phyloP scores from a whole-genome alignment of 2,888 invertebrate genomes.

The Phalangium opilio region DNA sequence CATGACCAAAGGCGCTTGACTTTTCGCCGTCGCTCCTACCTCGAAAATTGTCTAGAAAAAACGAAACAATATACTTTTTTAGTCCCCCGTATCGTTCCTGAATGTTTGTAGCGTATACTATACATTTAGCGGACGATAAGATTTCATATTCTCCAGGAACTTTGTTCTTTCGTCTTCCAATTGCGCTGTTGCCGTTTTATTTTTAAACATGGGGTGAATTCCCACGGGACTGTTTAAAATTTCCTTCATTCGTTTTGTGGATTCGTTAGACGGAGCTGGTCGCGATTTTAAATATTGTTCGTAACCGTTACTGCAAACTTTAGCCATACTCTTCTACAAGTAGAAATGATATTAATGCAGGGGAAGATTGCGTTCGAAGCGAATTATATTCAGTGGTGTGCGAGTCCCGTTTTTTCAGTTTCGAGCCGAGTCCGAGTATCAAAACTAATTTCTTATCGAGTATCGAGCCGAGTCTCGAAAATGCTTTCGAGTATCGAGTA shows the following conservation, averaged over 20 bases:
- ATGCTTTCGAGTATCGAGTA: too few species aligned
- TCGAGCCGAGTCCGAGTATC: too few species aligned
- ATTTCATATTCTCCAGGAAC: slow-evolving; percentile 50
- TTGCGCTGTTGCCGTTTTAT: slow-evolving; percentile 1
- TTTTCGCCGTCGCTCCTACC: slow-evolving; percentile 62
- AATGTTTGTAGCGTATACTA: too few species aligned
- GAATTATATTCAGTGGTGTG: too few species aligned
- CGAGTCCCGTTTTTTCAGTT: too few species aligned
- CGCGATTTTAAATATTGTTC: slow-evolving; percentile 75
- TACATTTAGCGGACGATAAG: slow-evolving; percentile 57
- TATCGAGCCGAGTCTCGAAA: too few species aligned
- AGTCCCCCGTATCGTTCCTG: not conserved
- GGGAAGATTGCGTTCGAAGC: too few species aligned
- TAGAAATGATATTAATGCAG: too few species aligned
- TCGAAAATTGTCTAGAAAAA: slow-evolving; percentile 76
- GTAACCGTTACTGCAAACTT: slow-evolving; percentile 74
- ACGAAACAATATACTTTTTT: slow-evolving; percentile 1
- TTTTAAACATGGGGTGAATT: slow-evolving; percentile 46
- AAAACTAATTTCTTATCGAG: too few species aligned
- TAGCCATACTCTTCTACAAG: slow-evolving; percentile 43
- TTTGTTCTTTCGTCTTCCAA: slow-evolving; percentile 32
- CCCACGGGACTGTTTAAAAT: slow-evolving; percentile 30
- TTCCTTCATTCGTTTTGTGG: slow-evolving; percentile 66
- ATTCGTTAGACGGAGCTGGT: slow-evolving; percentile 74
- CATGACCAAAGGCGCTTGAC: slow-evolving; percentile 63